phyloP scores from a whole-genome alignment of 1,140 invertebrate species.

The Coboldia fuscipes region DNA sequence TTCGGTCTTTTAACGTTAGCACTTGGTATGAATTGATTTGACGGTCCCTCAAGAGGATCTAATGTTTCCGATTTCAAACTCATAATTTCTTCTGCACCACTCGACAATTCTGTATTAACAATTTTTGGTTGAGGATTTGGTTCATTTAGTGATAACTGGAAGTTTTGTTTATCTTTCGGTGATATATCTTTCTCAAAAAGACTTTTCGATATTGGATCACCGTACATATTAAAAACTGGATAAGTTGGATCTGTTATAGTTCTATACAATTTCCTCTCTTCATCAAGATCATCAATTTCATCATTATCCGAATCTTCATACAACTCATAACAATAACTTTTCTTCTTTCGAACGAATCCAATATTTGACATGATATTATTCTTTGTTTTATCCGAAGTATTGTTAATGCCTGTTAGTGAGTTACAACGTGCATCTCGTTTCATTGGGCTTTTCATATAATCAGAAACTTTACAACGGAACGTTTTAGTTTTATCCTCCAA shows the following conservation, averaged over 20 bases:
- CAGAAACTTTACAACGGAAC: not conserved
- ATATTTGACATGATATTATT: not conserved
- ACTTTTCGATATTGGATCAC: slow-evolving; percentile 42
- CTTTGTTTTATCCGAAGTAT: not conserved
- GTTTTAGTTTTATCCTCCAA: not conserved
- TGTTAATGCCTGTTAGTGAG: slow-evolving; percentile 16
- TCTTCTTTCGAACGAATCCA: slow-evolving; percentile 10
- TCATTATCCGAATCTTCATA: slow-evolving; percentile 18
- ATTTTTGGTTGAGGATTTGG: slow-evolving; percentile 12
- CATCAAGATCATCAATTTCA: slow-evolving; percentile 18
- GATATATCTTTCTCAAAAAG: slow-evolving; percentile 45
- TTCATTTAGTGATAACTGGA: slow-evolving; percentile 14
- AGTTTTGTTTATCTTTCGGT: slow-evolving; percentile 11
- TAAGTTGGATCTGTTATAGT: slow-evolving; percentile 57
- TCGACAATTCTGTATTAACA: too few species aligned
- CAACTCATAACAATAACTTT: slow-evolving; percentile 23
- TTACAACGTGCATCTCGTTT: slow-evolving; percentile 15
- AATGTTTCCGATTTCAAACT: too few species aligned
- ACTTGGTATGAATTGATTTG: too few species aligned
- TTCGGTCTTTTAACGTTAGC: too few species aligned
- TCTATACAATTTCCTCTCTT: slow-evolving; percentile 24
- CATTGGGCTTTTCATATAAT: slow-evolving; percentile 6
- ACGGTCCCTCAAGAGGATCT: too few species aligned
- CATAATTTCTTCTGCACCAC: too few species aligned
- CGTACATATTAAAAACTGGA: slow-evolving; percentile 50